phyloP scores from a whole-genome alignment of 2,888 invertebrate species.

The Phymatocera aterrima region DNA sequence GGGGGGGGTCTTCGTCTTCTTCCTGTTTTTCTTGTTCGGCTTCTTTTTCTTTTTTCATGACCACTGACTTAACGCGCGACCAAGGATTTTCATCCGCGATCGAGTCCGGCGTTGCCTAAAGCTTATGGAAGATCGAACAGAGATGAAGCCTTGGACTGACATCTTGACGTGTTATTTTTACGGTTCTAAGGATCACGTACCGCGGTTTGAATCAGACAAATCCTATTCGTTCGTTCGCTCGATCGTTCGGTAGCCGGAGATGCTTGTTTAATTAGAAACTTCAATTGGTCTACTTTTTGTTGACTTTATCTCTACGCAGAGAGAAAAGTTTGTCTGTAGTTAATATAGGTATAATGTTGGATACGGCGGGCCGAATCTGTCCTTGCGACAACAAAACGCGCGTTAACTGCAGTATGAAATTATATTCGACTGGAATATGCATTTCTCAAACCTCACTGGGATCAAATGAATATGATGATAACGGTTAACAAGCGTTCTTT shows the following conservation, averaged over 20 bases:
- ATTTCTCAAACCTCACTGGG: too few species aligned
- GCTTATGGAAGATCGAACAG: slow-evolving; percentile 22
- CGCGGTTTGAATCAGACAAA: slow-evolving; percentile 27
- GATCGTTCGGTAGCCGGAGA: slow-evolving; percentile 9
- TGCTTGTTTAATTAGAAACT: slow-evolving; percentile 33
- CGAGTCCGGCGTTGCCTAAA: not conserved
- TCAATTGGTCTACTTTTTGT: slow-evolving; percentile 31
- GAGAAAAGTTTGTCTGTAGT: too few species aligned
- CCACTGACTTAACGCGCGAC: not conserved
- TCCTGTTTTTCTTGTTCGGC: too few species aligned
- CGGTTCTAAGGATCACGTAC: slow-evolving; percentile 21
- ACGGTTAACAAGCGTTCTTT: too few species aligned
- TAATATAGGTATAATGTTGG: too few species aligned
- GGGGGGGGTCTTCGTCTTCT: too few species aligned
- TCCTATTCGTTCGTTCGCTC: not conserved
- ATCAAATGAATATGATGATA: too few species aligned
- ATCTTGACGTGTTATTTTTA: slow-evolving; percentile 31
- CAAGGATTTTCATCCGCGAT: slow-evolving; percentile 1
- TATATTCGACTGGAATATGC: too few species aligned
- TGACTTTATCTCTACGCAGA: not conserved
- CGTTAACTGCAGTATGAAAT: too few species aligned
- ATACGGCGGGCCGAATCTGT: too few species aligned
- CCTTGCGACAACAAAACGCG: too few species aligned
- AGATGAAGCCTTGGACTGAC: slow-evolving; percentile 21
- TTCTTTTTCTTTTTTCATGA: too few species aligned